Conservation (phyloP, 2,888 invertebrate species). For the Oscheius sp. region DNA sequence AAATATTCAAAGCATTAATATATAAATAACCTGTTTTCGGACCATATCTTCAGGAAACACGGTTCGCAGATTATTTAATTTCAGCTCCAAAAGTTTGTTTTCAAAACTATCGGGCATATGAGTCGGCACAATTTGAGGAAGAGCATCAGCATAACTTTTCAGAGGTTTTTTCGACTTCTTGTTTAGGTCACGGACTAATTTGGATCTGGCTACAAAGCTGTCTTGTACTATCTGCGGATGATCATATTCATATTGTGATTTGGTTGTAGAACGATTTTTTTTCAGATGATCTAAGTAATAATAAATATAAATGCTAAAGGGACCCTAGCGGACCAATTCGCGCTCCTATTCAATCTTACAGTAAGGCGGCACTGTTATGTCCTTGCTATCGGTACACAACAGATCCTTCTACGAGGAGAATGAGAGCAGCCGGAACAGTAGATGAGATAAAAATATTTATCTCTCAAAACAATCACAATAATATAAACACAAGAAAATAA, state of each 20-base stretch:
- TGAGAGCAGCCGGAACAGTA: too few relatives aligned
- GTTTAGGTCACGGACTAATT: constrained; percentile 34
- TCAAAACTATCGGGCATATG: constrained; percentile 6
- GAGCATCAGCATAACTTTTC: constrained; percentile 33
- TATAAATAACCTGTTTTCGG: background rate
- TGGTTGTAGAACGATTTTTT: constrained; percentile 80
- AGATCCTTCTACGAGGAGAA: too few relatives aligned
- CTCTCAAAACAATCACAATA: too few relatives aligned
- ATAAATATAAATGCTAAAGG: too few relatives aligned
- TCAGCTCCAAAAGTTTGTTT: background rate
- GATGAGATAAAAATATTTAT: too few relatives aligned
- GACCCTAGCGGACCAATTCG: too few relatives aligned
- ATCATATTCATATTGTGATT: constrained; percentile 83
- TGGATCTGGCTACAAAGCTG: background rate
- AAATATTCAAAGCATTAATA: background rate
- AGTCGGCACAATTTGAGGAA: background rate
- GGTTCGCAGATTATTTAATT: background rate
- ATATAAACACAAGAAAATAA: too few relatives aligned
- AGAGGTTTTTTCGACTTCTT: constrained; percentile 36
- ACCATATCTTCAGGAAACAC: constrained; percentile 21
- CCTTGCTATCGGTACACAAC: too few relatives aligned
- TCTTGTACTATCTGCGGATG: constrained; percentile 71
- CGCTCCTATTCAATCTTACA: background rate
- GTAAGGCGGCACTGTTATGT: too few relatives aligned
- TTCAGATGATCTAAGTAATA: constrained; percentile 21